Base-by-base conservation (phyloP, 1,140 invertebrate species). In the Charaxes varanes region DNA sequence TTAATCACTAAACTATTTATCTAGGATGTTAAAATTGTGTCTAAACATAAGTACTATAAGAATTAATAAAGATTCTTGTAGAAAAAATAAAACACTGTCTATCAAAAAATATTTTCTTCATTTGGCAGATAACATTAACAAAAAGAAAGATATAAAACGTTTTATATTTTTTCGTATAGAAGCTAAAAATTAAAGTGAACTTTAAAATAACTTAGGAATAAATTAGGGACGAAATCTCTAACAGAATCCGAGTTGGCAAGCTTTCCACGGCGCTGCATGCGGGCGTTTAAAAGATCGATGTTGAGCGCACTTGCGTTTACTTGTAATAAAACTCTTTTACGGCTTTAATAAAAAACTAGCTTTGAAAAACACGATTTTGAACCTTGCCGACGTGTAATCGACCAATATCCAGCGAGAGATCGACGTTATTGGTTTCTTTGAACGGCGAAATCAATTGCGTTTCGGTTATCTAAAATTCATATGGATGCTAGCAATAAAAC, bases 391-490 rank as follows among this genome's bases (percentile, higher is more conserved):
- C 3, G 7, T 40, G 13, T 16, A 22, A 13, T 23, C 18, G 22
- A 30, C 35, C 18, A 35, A 11, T 30, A 27, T 22, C 3, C 30
- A 23, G n/a, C 13, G 23, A 35, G 24, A 27, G 23, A 41, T 33
- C 34, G 17, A n/a, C 10, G 37, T 35, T 47, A 41, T 47, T 47
- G 38, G 37, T 35, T 35, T 41, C 24, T 41, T 47, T 22, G 44
- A 35, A 33, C 18, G 37, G 34, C 31, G 36, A 33, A 47, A 35
- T 30, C 31, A 28, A 41, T 47, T 36, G 33, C 53, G 35, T 41
- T 41, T 40, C 26, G 40, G 56, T 66, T 62, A 69, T 66, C 65
- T 65, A 55, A 64, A 73, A 77, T 73, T 67, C 53, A 72, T 72
- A 64, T 35, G 54, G 49, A 59, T 37, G 43, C 31, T 34, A 49